Evolutionary conservation across 1,140 invertebrate species (phyloP).

Genomic region (Olivierus martensii): DNA sequence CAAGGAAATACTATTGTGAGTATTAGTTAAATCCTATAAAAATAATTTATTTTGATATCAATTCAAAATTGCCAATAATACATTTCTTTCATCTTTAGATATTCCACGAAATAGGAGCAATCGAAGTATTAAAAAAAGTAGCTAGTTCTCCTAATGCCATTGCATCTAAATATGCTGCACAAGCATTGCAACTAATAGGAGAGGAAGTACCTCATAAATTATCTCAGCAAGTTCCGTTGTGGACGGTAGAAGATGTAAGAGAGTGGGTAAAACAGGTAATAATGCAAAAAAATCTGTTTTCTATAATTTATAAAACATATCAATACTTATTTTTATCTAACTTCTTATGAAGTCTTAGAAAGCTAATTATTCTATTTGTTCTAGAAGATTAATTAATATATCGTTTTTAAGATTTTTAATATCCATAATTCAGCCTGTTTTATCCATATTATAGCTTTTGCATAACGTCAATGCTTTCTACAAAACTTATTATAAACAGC

Average conservation of each 20-base stretch:
- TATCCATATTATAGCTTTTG: too few species aligned
- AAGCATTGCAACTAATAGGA: slow-evolving; percentile 86
- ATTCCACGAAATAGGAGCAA: slow-evolving; percentile 86
- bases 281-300: not conserved
- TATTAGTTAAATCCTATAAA: not conserved
- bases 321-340: too few species aligned
- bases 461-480: too few species aligned
- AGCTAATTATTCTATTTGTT: too few species aligned
- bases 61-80: not conserved
- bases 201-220: slow-evolving; percentile 95
- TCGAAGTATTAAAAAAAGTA: slow-evolving; percentile 88
- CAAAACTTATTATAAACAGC: too few species aligned
- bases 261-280: slow-evolving; percentile 88
- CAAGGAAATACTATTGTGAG: slow-evolving; percentile 74
- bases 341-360: too few species aligned
- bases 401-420: too few species aligned
- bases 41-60: not conserved
- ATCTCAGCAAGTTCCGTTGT: slow-evolving; percentile 93
- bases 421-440: too few species aligned
- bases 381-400: too few species aligned
- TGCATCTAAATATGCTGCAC: slow-evolving; percentile 91
- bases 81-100: slow-evolving; percentile 35
- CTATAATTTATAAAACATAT: too few species aligned
- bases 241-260: slow-evolving; percentile 89
- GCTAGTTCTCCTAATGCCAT: slow-evolving; percentile 96